Evolutionary conservation across 2,888 invertebrate genomes (phyloP), one percentile per base, ranked within the genome.

Genomic region (Drosophila demipolita): DNA sequence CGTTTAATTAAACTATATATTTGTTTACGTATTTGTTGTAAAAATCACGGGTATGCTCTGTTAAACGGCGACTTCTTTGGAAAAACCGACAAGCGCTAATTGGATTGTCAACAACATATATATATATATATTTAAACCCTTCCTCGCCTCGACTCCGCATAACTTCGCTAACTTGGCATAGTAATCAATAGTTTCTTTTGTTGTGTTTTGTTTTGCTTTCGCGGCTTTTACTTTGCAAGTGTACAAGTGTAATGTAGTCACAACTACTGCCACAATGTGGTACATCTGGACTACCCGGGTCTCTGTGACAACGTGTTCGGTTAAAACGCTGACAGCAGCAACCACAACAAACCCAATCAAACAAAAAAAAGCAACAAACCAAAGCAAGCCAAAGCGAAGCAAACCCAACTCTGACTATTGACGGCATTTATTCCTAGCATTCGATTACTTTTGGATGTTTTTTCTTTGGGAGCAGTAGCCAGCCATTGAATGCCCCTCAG

Each of bases 21-120:
- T 23, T 36, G 26, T 29, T 23, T n/a, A 26, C 26, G 4, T 23
- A 23, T 45, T 23, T 23, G 36, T 38, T 50, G 20, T 23, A 15
- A 2, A 29, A 38, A 74, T 36, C 52, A 53, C 65, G 65, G 48
- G 72, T 74, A 74, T 78, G 79, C 60, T 69, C 50, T 35, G 64
- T 69, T 52, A 61, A 40, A 26, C 54, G 48, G 69, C 70, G 74
- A 70, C 66, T 73, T 75, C 73, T 77, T 66, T 66, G 52, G 61
- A 61, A 58, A 63, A 12, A 57, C 45, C 2, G 23, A 45, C 23
- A 57, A 60, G 50, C 61, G 81, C 88, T 87, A 87, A 87, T 87
- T 87, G 87, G 87, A 87, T 87, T 87, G 89, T 85, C 86, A 81
- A 89, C 86, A 80, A 66, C 72, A 62, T 64, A 70, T 8, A 45